These are phyloP conservation scores for Noturus placidus DNA, from an alignment of 2,113 vertebrate species.

Conservation along the genomic window DNA sequence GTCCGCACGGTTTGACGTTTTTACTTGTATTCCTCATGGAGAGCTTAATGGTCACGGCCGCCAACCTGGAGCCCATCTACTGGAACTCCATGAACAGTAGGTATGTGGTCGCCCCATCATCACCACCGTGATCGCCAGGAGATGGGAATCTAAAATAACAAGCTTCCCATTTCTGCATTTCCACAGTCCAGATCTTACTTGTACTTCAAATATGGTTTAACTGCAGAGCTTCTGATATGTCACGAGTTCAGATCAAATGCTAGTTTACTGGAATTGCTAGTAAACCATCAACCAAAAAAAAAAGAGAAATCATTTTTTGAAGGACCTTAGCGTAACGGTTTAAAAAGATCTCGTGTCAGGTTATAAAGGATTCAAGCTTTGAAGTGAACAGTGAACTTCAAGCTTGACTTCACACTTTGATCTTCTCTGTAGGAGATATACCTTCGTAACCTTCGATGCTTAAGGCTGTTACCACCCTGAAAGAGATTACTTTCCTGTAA, in stretches of 20 bases:
- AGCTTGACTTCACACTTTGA: neutral
- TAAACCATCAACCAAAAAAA: neutral
- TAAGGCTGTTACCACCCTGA: neutral
- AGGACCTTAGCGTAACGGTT: neutral
- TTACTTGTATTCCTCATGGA: constrained; percentile 53
- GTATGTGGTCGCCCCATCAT: constrained; percentile 34
- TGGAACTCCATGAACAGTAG: constrained; percentile 64
- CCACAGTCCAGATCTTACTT: neutral
- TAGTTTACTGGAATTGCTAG: neutral
- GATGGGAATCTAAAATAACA: neutral
- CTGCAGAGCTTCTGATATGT: neutral
- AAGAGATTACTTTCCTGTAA: neutral
- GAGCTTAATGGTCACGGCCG: constrained; percentile 45
- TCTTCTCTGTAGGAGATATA: neutral
- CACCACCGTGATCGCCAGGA: neutral
- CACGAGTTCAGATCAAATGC: neutral
- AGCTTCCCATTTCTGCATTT: neutral
- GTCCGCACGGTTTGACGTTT: constrained; percentile 48
- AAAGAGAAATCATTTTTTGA: neutral
- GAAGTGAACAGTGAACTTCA: neutral
- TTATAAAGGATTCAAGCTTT: constrained; percentile 24
- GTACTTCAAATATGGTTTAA: neutral
- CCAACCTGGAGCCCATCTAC: constrained; percentile 62
- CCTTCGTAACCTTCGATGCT: neutral
- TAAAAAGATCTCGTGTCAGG: neutral